Conservation (phyloP, 2,113 vertebrate species). For the Corythornis cristatus region DNA sequence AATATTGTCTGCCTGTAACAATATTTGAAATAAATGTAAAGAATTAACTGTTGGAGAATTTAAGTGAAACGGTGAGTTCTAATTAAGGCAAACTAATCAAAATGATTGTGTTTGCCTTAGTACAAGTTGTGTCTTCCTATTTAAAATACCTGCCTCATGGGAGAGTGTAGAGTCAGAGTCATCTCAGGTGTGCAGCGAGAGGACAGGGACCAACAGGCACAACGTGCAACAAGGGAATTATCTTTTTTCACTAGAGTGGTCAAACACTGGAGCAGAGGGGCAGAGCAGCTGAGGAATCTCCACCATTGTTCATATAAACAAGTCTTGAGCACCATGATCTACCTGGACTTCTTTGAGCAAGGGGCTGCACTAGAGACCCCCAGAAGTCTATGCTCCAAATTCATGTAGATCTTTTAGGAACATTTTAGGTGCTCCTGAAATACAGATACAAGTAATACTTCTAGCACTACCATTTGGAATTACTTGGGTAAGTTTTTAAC, state of each 20-base stretch:
- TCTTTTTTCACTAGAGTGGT: background rate
- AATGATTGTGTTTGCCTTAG: background rate
- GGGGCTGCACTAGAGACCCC: accelerated
- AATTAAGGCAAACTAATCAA: background rate
- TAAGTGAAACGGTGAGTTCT: background rate
- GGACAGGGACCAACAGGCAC: background rate
- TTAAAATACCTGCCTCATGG: background rate
- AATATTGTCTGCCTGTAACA: background rate
- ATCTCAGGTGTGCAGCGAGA: background rate
- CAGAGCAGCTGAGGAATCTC: background rate
- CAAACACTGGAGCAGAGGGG: background rate
- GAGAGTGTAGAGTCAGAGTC: background rate
- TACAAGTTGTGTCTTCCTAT: background rate
- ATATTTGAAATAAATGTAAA: background rate
- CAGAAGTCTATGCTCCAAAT: background rate
- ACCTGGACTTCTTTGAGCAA: background rate
- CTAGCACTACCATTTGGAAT: background rate
- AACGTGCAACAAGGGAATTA: background rate
- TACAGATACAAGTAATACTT: background rate
- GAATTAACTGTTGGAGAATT: background rate
- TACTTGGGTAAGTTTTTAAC: background rate
- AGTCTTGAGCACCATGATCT: background rate
- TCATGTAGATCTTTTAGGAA: background rate
- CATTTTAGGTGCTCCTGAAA: background rate
- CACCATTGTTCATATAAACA: background rate